phyloP scores from a whole-genome alignment of 2,113 vertebrate genomes.

The Passer montanus region DNA sequence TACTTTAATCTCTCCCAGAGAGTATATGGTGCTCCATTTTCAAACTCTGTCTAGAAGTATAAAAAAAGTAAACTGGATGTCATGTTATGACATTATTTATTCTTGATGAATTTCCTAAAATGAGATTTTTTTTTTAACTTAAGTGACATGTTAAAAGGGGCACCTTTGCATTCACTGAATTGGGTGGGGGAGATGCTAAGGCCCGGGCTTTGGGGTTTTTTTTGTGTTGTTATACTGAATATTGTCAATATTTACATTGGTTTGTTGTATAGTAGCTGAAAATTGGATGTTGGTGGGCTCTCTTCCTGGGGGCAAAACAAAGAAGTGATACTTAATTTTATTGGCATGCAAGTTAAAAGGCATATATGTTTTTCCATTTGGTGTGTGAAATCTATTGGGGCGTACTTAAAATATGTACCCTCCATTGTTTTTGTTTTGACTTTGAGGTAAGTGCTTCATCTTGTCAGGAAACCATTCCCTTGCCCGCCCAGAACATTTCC shows the following conservation, averaged over 20 bases:
- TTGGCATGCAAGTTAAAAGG: not conserved
- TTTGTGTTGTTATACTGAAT: not conserved
- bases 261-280: not conserved
- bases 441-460: not conserved
- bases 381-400: not conserved
- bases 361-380: accelerated
- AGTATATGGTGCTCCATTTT: not conserved
- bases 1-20: not conserved
- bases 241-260: not conserved
- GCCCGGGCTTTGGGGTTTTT: not conserved
- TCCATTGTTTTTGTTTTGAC: not conserved
- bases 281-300: not conserved
- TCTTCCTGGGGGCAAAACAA: not conserved
- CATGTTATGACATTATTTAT: not conserved
- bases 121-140: not conserved
- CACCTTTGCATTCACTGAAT: not conserved
- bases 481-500: not conserved
- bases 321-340: not conserved
- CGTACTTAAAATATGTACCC: not conserved
- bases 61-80: not conserved
- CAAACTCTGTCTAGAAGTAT: not conserved
- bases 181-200: not conserved
- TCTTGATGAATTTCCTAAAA: not conserved
- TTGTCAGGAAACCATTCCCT: not conserved
- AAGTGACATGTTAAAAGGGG: too few relatives aligned